Percentiles rank a stretch among this genome's conserved stretches.
These are phyloP conservation scores for Chloropsis hardwickii DNA, from an alignment of 2,113 vertebrate genomes.

Conservation along the genomic window DNA sequence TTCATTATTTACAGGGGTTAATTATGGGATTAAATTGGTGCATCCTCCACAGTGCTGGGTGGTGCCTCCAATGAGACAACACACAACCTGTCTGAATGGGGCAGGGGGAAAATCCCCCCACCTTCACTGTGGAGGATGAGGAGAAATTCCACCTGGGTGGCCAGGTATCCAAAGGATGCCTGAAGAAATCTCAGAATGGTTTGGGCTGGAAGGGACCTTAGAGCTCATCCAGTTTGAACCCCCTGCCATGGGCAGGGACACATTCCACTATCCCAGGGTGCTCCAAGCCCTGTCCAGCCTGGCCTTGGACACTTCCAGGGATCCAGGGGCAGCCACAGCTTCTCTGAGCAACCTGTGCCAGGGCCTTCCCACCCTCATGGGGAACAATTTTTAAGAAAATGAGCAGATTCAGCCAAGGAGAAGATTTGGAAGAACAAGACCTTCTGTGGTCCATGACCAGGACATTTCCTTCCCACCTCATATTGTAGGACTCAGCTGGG, in stretches of 20 bases:
- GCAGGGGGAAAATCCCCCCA: not conserved
- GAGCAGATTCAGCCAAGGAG: not conserved
- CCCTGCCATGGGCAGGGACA: not conserved
- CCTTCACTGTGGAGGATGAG: not conserved
- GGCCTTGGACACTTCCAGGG: not conserved
- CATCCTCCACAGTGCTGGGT: not conserved
- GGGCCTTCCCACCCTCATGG: accelerated
- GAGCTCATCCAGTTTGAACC: not conserved
- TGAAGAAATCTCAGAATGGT: not conserved
- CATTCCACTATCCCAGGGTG: accelerated
- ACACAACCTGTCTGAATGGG: not conserved
- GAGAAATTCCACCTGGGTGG: not conserved
- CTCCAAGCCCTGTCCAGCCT: accelerated
- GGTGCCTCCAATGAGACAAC: not conserved
- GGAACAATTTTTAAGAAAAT: not conserved
- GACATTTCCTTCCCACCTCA: not conserved
- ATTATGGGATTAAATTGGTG: not conserved
- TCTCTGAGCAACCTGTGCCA: not conserved
- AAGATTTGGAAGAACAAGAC: not conserved
- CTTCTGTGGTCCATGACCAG: not conserved
- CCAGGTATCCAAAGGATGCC: not conserved
- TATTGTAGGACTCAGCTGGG: not conserved
- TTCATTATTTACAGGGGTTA: not conserved
- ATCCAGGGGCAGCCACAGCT: not conserved
- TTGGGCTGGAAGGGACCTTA: not conserved